A percentile compares a stretch with the other conserved stretches of the same genome.
phyloP scores from a whole-genome alignment of 2,797 vertebrate genomes.

The Agapornis canus region DNA sequence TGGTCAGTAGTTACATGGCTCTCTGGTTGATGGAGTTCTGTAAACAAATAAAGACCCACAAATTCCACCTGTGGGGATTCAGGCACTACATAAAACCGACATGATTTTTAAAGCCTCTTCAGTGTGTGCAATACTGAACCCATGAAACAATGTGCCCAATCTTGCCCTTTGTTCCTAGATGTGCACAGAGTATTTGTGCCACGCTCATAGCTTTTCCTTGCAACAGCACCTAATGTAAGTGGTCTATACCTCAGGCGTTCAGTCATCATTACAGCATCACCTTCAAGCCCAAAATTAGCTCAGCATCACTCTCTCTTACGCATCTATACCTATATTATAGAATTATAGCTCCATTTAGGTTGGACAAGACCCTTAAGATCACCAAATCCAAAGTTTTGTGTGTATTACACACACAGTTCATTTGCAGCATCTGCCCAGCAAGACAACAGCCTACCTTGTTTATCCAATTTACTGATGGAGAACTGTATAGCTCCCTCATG shows the following conservation, averaged over 20 bases:
- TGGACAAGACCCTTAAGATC: neutral
- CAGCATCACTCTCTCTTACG: neutral
- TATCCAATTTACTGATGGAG: neutral
- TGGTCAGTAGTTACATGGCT: conserved; percentile 63
- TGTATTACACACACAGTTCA: neutral
- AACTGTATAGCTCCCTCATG: neutral
- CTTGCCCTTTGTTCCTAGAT: neutral
- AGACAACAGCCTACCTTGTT: neutral
- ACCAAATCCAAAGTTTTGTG: neutral
- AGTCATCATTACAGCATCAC: neutral
- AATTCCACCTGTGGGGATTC: conserved; percentile 14
- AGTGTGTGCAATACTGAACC: neutral
- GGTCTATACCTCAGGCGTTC: neutral
- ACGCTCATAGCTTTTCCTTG: neutral
- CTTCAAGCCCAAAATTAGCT: neutral
- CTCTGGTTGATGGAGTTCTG: conserved; percentile 12
- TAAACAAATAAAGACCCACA: conserved; percentile 51
- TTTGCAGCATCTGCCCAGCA: neutral
- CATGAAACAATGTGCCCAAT: neutral
- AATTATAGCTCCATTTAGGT: neutral
- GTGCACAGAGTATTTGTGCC: neutral
- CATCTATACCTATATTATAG: neutral
- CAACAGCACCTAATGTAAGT: neutral
- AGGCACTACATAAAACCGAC: neutral
- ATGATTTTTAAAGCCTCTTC: neutral